phyloP scores from a whole-genome alignment of 2,113 vertebrate species.

The Oplegnathus fasciatus region DNA sequence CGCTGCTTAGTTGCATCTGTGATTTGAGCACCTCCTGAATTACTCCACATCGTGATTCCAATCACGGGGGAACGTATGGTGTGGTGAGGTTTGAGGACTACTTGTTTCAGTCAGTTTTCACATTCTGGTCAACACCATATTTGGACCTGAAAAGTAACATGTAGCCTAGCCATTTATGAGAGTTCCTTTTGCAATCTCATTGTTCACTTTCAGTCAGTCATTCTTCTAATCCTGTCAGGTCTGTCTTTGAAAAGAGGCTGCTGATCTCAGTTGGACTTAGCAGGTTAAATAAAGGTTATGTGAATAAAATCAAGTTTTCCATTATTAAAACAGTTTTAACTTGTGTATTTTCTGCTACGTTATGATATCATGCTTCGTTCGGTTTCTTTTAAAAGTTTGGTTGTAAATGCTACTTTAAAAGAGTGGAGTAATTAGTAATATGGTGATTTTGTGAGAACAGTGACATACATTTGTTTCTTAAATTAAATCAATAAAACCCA shows the following conservation, averaged over 20 bases:
- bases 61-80: background rate
- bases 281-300: background rate
- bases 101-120: background rate
- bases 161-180: background rate
- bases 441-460: background rate
- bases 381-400: background rate
- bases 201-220: background rate
- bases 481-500: background rate
- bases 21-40: conserved; percentile 18
- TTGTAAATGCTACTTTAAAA: background rate
- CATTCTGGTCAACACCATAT: background rate
- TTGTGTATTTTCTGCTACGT: background rate
- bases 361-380: background rate
- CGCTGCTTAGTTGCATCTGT: conserved; percentile 2
- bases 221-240: background rate
- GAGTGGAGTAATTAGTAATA: background rate
- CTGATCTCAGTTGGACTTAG: background rate
- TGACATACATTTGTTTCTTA: background rate
- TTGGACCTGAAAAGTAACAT: background rate
- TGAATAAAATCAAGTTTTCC: background rate
- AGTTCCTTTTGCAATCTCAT: background rate
- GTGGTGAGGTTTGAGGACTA: background rate
- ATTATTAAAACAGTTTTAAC: background rate
- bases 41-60: conserved; percentile 27
- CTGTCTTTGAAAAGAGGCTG: background rate